Base-by-base conservation (phyloP, 2,888 invertebrate genomes). In the Dolichopus griseipennis region DNA sequence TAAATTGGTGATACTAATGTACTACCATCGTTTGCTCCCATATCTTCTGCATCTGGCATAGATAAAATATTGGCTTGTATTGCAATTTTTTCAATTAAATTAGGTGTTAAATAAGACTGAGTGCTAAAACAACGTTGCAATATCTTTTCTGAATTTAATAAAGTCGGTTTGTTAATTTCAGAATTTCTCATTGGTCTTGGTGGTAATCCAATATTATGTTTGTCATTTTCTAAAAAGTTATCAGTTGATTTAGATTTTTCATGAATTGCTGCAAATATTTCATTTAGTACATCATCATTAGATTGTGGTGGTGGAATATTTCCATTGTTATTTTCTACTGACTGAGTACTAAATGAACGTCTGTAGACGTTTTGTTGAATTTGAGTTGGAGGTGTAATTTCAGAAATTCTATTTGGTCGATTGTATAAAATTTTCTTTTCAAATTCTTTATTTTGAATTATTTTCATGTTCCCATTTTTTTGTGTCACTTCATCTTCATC, bases 61-160 rank as follows among this genome's bases (percentile, higher is more conserved):
- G 69, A 66, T 18, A 68, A 68, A 65, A 62, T 67, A 21, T 65
- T 70, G 4, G 69, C 70, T 66, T 70, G 69, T 61, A 70, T 52
- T n/a, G 72, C 70, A 2, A 73, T 71, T 63, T 72, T 67, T 37
- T 71, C 70, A 5, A 73, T 68, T 21, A 73, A 43, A 27, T 73
- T 72, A 20, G 71, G 52, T 0, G 72, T 70, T 18, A 72, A 64
- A 66, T 71, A 73, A 27, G 73, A 71, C 27, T 72, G 70, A 20
- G 71, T 68, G 52, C 73, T 73, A 3, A 69, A 67, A 22, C 70
- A 71, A 22, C 70, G 65, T 33, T 71, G 64, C 27, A 72, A 62
- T 5, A 69, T 66, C 64, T 66, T 66, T 64, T 72, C 70, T 65
- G 67, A 68, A n/a, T 70, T 64, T 9, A 68, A 61, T 61, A 70